phyloP scores from a whole-genome alignment of 2,113 vertebrate species.

The Platysternon megacephalum region DNA sequence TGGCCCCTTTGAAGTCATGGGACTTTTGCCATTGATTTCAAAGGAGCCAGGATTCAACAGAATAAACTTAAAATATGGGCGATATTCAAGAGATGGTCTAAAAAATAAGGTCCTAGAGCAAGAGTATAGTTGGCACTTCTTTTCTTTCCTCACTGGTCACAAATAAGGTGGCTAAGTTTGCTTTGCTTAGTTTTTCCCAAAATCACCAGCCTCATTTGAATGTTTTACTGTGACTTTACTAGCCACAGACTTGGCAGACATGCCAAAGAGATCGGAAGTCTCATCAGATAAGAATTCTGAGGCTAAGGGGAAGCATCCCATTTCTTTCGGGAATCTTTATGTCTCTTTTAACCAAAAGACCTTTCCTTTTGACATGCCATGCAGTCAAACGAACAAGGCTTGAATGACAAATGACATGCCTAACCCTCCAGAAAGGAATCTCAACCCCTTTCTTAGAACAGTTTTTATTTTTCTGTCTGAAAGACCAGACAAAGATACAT shows the following conservation, averaged over 20 bases:
- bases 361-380: conserved; percentile 23
- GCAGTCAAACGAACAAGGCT: conserved; percentile 18
- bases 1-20: not conserved
- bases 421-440: conserved; percentile 10
- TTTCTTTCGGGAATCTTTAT: not conserved
- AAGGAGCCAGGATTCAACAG: not conserved
- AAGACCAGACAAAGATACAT: not conserved
- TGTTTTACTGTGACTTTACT: not conserved
- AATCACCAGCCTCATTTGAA: not conserved
- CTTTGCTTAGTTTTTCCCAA: not conserved
- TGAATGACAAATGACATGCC: conserved; percentile 25
- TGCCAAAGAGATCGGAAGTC: not conserved
- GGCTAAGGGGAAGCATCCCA: not conserved
- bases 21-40: not conserved
- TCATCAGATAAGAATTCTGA: not conserved
- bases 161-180: not conserved
- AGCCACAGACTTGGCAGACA: not conserved
- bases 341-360: not conserved
- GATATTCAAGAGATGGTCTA: not conserved
- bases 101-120: not conserved
- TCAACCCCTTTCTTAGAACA: accelerated
- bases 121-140: not conserved
- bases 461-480: not conserved
- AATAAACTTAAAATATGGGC: conserved; percentile 5
- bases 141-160: not conserved